Percentiles rank a stretch among this genome's conserved stretches.
Evolutionary conservation across 2,113 vertebrate species (phyloP).

Genomic region (Cairina moschata): DNA sequence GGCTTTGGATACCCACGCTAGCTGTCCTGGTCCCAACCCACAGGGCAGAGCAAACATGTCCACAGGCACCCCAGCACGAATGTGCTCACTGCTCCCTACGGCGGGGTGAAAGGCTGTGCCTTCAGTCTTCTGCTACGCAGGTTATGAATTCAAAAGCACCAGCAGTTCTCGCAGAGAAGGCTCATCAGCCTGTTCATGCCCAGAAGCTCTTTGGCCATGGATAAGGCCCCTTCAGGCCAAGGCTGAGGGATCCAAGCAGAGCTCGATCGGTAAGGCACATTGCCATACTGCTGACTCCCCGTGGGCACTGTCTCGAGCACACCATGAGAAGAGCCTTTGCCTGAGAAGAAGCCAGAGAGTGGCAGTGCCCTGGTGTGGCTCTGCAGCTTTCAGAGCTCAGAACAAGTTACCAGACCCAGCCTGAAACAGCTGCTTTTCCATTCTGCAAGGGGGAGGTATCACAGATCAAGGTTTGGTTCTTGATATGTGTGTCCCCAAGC

Average conservation of each 20-base stretch:
- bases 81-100: neutral
- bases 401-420: neutral
- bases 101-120: neutral
- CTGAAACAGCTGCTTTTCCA: neutral
- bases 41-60: neutral
- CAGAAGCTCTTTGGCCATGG: neutral
- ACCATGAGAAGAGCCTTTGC: constrained; percentile 7
- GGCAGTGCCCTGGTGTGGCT: neutral
- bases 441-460: neutral
- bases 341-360: neutral
- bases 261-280: neutral
- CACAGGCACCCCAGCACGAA: fast-evolving
- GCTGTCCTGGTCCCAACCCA: neutral
- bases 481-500: neutral
- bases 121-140: neutral
- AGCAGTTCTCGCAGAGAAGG: neutral
- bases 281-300: neutral
- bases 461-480: neutral
- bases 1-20: neutral
- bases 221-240: neutral
- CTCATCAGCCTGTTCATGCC: neutral
- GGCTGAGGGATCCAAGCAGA: neutral
- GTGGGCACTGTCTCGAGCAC: neutral
- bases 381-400: neutral
- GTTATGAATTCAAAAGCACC: neutral